These are phyloP conservation scores for Rhipidura dahli DNA, from an alignment of 2,113 vertebrate genomes.

Conservation along the genomic window DNA sequence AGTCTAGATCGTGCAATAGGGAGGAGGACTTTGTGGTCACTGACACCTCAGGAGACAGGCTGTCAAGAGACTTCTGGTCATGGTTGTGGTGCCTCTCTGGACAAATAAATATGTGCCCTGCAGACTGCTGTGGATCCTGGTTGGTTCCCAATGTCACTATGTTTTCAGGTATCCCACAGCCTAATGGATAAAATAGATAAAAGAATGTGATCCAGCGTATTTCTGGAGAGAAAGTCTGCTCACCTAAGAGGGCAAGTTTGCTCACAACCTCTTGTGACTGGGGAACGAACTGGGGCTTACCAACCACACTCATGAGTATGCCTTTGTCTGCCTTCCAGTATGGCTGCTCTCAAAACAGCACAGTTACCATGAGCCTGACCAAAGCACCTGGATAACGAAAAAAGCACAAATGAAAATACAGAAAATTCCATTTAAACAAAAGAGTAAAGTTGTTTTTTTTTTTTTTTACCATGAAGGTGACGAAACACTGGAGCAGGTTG, in stretches of 20 bases:
- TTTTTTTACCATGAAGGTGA: not conserved
- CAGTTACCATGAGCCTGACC: not conserved
- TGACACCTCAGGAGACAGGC: not conserved
- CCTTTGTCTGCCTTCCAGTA: not conserved
- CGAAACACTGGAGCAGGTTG: not conserved
- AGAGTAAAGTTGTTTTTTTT: not conserved
- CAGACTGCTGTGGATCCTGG: not conserved
- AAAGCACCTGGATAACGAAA: not conserved
- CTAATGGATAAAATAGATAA: not conserved
- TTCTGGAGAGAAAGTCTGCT: not conserved
- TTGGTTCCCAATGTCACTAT: accelerated
- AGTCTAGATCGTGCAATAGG: not conserved
- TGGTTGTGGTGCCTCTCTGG: not conserved
- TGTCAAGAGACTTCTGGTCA: not conserved
- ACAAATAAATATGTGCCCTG: not conserved
- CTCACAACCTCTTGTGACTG: not conserved
- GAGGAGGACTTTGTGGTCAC: not conserved
- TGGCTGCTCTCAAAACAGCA: not conserved
- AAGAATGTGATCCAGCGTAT: not conserved
- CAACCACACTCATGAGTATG: not conserved
- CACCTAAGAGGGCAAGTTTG: not conserved
- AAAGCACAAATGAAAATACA: not conserved
- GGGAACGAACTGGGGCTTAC: not conserved
- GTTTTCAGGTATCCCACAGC: not conserved
- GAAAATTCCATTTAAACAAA: not conserved